Evolutionary conservation across 2,888 invertebrate genomes (phyloP).

Genomic region (Zootermopsis nevadensis): DNA sequence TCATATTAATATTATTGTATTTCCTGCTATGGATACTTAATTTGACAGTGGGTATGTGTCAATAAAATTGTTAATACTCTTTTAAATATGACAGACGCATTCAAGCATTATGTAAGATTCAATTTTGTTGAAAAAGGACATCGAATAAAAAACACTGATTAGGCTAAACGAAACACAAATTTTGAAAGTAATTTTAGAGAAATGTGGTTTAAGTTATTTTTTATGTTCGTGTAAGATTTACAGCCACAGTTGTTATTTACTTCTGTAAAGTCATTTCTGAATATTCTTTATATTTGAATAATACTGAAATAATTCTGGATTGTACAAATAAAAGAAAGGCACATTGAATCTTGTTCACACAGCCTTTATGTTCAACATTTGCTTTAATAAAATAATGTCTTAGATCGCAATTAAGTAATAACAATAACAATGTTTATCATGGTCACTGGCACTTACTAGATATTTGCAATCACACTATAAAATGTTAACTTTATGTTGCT

Average conservation of each 20-base stretch:
- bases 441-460: background rate
- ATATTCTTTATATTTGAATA: background rate
- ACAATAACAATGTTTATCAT: background rate
- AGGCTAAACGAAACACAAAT: too few relatives aligned
- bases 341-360: background rate
- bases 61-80: too few relatives aligned
- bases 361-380: background rate
- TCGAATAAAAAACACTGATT: too few relatives aligned
- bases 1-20: too few relatives aligned
- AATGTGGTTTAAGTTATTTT: too few relatives aligned
- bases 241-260: background rate
- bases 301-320: background rate
- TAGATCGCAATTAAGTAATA: background rate
- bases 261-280: background rate
- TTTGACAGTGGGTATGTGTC: too few relatives aligned
- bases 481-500: constrained; percentile 27
- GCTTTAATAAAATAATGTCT: background rate
- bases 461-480: background rate
- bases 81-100: too few relatives aligned
- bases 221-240: background rate
- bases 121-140: too few relatives aligned
- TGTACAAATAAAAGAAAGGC: background rate
- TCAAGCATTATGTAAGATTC: too few relatives aligned
- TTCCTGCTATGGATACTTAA: too few relatives aligned
- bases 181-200: too few relatives aligned